Evolutionary conservation across 2,888 invertebrate species (phyloP), one percentile per base, ranked within the genome.

Genomic region (Autographa gamma): DNA sequence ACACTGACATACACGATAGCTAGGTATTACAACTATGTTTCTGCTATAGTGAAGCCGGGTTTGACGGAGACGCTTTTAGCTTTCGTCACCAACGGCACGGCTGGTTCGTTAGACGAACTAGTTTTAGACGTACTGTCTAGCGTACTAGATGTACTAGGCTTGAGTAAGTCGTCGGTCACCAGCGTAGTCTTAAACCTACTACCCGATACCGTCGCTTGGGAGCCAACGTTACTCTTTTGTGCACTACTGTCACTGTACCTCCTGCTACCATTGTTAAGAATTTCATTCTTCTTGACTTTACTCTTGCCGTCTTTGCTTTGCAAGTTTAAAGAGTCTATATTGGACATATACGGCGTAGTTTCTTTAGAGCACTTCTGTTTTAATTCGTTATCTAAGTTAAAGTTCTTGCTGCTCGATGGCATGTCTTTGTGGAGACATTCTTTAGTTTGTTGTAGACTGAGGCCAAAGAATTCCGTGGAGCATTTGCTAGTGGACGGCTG

Each of bases 351-450:
- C 25, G 86, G 81, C 0, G 86, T 69, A 66, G 91, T 91, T 25
- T 85, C 86, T 84, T 92, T 95, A 0, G 80, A 69, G 78, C 89
- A 93, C 79, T 94, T 94, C 71, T 88, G 87, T 74, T 86, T 90
- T 2, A 79, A 59, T n/a, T 93, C 92, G 32, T 74, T 83, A 34
- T 94, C 93, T 74, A 91, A 68, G 79, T 95, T 93, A 76, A 88
- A 92, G 81, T 95, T 95, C 85, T 93, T 94, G 78, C 93, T 95
- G 77, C 93, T 94, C 2, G 94, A 92, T 1, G 95, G 94, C 77
- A 94, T 88, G 74, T 95, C 94, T 78, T 95, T 95, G 82, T 90
- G 88, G 74, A 94, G 89, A 70, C 85, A 90, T 69, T 95, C 94
- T 73, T 94, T 94, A 38, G 93, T 92, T 74, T 92, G 90, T 69